Percentiles rank a stretch among this genome's conserved stretches.
These are phyloP conservation scores for Gerris buenoi DNA, from an alignment of 1,140 invertebrate genomes.

Conservation along the genomic window DNA sequence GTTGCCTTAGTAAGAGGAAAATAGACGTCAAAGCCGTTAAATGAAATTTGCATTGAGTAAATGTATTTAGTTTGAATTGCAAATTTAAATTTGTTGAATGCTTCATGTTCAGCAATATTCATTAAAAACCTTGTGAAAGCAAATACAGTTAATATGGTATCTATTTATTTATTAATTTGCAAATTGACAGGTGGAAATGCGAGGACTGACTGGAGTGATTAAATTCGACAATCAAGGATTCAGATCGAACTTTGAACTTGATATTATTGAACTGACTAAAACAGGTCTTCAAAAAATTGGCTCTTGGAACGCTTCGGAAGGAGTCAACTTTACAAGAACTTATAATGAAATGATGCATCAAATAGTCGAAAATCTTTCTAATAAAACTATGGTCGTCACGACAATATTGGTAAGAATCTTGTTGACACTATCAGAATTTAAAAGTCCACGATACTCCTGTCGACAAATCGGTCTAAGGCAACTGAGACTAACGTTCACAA, in stretches of 20 bases:
- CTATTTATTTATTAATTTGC: neutral
- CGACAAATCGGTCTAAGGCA: too few relatives aligned
- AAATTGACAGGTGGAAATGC: constrained; percentile 79
- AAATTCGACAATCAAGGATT: constrained; percentile 90
- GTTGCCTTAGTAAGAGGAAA: too few relatives aligned
- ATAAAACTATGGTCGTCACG: constrained; percentile 81
- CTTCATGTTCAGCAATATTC: too few relatives aligned
- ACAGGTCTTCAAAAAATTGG: constrained; percentile 69
- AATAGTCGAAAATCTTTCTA: constrained; percentile 73
- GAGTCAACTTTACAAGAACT: constrained; percentile 78
- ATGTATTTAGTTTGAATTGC: too few relatives aligned
- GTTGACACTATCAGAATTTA: too few relatives aligned
- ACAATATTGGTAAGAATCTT: constrained; percentile 65
- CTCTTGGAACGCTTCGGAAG: constrained; percentile 73
- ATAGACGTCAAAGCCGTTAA: too few relatives aligned
- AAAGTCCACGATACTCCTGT: too few relatives aligned
- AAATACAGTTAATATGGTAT: too few relatives aligned
- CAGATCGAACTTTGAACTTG: constrained; percentile 74
- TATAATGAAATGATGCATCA: constrained; percentile 67
- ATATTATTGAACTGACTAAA: constrained; percentile 74
- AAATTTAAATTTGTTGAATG: too few relatives aligned
- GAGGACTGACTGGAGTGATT: constrained; percentile 79
- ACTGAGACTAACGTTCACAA: too few relatives aligned
- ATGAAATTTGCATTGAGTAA: too few relatives aligned
- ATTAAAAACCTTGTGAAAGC: too few relatives aligned